Conservation (phyloP, 2,888 invertebrate genomes). For the Myathropa florea region DNA sequence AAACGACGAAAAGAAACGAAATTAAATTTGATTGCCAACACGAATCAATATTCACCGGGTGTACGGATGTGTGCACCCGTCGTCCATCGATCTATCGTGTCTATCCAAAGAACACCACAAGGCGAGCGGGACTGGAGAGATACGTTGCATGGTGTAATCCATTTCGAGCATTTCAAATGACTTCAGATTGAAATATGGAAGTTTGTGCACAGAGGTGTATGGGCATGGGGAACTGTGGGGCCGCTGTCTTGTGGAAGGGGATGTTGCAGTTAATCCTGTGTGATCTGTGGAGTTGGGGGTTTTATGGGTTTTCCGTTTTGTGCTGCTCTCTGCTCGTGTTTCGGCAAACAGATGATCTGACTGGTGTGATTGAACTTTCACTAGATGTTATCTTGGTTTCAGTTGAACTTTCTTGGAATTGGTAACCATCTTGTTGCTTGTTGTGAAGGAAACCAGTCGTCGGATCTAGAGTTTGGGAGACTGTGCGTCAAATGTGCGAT, state of each 20-base stretch:
- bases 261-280: neutral
- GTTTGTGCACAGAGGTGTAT: neutral
- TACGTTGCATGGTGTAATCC: neutral
- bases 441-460: neutral
- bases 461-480: no score
- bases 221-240: neutral
- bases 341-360: neutral
- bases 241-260: neutral
- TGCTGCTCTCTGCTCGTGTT: neutral
- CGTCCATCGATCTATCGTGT: slow-evolving; percentile 34
- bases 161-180: slow-evolving; percentile 1
- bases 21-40: slow-evolving; percentile 51
- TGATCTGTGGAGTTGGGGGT: neutral
- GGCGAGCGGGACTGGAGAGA: neutral
- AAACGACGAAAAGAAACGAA: slow-evolving; percentile 29
- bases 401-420: neutral
- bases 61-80: slow-evolving; percentile 39
- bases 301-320: neutral
- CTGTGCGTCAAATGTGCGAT: neutral
- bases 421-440: neutral
- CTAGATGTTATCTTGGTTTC: neutral
- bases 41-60: slow-evolving; percentile 59
- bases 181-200: slow-evolving; percentile 11
- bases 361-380: neutral
- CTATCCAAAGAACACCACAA: slow-evolving; percentile 18